Conservation (phyloP, 1,140 invertebrate species). For the Drosophila subpulchrella region DNA sequence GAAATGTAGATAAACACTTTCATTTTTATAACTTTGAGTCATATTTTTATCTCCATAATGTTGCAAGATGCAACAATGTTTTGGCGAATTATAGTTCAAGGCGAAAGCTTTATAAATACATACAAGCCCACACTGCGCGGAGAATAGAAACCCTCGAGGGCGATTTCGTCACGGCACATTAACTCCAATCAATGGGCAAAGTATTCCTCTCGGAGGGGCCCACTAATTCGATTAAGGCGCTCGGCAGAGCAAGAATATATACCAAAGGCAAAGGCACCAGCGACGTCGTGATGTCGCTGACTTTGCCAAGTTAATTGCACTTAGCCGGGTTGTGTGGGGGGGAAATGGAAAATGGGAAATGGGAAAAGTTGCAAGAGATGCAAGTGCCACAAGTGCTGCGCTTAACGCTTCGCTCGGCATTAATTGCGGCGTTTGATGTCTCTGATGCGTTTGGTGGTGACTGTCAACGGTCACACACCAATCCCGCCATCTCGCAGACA, state of each 20-base stretch:
- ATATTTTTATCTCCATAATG: not conserved
- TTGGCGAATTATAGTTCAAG: constrained; percentile 33
- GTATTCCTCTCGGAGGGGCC: constrained; percentile 11
- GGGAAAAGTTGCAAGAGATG: constrained; percentile 27
- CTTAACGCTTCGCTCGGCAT: constrained; percentile 50
- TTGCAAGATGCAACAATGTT: constrained; percentile 20
- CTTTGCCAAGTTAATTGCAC: constrained; percentile 68
- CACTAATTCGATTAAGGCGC: constrained; percentile 75
- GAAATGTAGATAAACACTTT: no score
- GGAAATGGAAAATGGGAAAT: constrained; percentile 27
- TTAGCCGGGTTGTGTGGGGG: constrained; percentile 35
- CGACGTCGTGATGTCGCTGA: constrained; percentile 33
- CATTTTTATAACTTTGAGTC: not conserved
- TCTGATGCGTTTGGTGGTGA: constrained; percentile 25
- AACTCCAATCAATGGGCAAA: constrained; percentile 71
- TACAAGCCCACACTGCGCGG: constrained; percentile 9
- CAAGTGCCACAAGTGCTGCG: constrained; percentile 42
- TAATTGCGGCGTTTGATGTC: constrained; percentile 50
- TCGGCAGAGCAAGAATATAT: constrained; percentile 51
- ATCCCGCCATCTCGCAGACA: constrained; percentile 15
- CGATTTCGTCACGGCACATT: constrained; percentile 60
- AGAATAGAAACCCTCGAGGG: constrained; percentile 42
- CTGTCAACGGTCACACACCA: constrained; percentile 13
- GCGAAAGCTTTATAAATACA: constrained; percentile 27
- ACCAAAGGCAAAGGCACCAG: constrained; percentile 5